These are phyloP conservation scores for Threskiornis aethiopicus DNA, from an alignment of 2,797 vertebrate species.

Conservation along the genomic window DNA sequence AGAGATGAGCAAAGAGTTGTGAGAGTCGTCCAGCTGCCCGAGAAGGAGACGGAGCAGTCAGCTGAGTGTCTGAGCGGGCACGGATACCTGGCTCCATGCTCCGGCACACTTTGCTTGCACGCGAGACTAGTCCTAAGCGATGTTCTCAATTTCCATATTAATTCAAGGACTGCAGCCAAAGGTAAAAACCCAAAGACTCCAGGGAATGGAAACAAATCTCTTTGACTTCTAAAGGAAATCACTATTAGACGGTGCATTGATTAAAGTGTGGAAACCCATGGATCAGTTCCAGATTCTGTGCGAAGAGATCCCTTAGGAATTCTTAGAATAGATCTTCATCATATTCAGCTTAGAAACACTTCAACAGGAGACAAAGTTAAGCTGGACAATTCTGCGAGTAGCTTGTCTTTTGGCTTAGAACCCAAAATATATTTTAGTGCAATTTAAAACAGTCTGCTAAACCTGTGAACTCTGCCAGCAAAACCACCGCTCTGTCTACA, in stretches of 20 bases:
- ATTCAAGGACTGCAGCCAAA: conserved; percentile 48
- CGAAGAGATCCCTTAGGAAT: conserved; percentile 40
- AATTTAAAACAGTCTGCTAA: neutral
- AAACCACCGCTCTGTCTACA: neutral
- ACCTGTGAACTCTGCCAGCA: neutral
- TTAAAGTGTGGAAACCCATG: conserved; percentile 36
- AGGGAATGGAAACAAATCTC: conserved; percentile 43
- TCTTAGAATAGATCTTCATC: conserved; percentile 39
- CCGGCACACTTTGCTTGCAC: neutral
- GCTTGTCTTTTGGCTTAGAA: conserved; percentile 16
- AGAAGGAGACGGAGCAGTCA: neutral
- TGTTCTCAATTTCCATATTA: conserved; percentile 47
- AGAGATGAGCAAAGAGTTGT: neutral
- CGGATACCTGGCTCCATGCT: neutral
- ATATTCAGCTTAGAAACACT: conserved; percentile 24
- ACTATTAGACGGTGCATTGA: conserved; percentile 14
- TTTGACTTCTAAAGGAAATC: conserved; percentile 50
- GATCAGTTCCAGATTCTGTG: conserved; percentile 29
- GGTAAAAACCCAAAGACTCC: conserved; percentile 11
- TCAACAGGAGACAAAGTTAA: neutral
- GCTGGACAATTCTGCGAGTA: neutral
- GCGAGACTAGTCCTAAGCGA: neutral
- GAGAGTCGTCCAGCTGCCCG: neutral
- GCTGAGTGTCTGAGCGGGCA: neutral
- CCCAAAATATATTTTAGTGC: neutral